Evolutionary conservation across 2,888 invertebrate species (phyloP).

Genomic region (Criorhina ranunculi): DNA sequence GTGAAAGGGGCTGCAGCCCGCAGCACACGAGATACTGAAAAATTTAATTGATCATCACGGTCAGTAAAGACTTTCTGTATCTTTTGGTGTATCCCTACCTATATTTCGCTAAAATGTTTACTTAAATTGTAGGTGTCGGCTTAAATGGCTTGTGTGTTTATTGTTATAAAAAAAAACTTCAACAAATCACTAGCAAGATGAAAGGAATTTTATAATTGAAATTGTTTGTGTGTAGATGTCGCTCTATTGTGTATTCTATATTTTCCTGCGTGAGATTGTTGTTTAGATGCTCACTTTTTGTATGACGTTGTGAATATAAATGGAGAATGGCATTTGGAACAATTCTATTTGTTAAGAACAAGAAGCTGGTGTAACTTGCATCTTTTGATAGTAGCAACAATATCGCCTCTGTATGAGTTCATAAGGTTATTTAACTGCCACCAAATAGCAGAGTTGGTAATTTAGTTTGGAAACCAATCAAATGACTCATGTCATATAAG

Average conservation of each 20-base stretch:
- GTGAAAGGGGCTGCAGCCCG: conserved; percentile 17
- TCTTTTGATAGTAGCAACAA: too few relatives aligned
- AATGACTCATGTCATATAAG: conserved; percentile 24
- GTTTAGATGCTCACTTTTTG: conserved; percentile 21
- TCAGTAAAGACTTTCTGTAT: conserved; percentile 7
- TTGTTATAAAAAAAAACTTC: conserved; percentile 1
- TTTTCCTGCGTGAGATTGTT: not conserved
- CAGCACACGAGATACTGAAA: conserved; percentile 23
- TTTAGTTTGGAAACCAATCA: not conserved
- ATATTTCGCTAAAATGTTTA: conserved; percentile 7
- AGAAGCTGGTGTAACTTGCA: not conserved
- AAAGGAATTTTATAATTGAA: not conserved
- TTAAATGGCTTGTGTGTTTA: not conserved
- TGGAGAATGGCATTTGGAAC: conserved; percentile 25
- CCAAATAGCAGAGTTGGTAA: conserved; percentile 9
- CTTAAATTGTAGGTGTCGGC: not conserved
- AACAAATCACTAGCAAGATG: not conserved
- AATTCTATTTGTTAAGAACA: conserved; percentile 2
- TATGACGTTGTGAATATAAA: conserved; percentile 25
- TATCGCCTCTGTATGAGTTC: too few relatives aligned
- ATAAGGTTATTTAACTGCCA: conserved; percentile 12
- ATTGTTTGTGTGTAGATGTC: not conserved
- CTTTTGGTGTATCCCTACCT: conserved; percentile 2
- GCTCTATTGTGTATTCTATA: not conserved
- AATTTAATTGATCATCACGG: conserved; percentile 55